Conservation (phyloP, 2,113 vertebrate species). For the Nicator chloris region DNA sequence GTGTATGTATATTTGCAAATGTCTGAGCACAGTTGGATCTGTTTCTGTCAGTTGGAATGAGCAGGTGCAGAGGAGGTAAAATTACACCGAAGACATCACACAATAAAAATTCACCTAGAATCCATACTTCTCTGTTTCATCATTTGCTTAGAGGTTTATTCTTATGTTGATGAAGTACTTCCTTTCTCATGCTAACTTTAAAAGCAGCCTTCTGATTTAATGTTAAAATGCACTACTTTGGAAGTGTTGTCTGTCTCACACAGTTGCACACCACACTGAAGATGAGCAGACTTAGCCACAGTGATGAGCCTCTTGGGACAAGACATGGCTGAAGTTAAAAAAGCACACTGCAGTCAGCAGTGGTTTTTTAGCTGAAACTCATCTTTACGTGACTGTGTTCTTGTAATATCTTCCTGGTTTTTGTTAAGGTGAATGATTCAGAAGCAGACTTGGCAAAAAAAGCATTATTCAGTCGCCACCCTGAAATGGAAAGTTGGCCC, state of each 20-base stretch:
- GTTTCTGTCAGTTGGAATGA: background rate
- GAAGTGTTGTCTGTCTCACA: background rate
- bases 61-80: background rate
- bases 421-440: constrained; percentile 79
- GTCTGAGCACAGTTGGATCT: background rate
- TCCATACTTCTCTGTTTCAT: background rate
- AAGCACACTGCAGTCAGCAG: background rate
- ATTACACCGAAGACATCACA: background rate
- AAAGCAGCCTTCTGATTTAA: background rate
- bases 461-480: constrained; percentile 86
- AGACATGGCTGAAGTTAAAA: background rate
- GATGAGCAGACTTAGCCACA: background rate
- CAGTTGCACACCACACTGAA: background rate
- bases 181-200: background rate
- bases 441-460: constrained; percentile 80
- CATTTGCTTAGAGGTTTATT: background rate
- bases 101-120: background rate
- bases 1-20: background rate
- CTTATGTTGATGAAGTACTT: background rate
- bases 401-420: background rate
- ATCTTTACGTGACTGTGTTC: background rate
- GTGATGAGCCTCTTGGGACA: background rate
- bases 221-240: background rate
- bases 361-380: background rate
- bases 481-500: constrained; percentile 92